Conservation (phyloP, 2,113 vertebrate genomes). For the Cardinalis cardinalis region DNA sequence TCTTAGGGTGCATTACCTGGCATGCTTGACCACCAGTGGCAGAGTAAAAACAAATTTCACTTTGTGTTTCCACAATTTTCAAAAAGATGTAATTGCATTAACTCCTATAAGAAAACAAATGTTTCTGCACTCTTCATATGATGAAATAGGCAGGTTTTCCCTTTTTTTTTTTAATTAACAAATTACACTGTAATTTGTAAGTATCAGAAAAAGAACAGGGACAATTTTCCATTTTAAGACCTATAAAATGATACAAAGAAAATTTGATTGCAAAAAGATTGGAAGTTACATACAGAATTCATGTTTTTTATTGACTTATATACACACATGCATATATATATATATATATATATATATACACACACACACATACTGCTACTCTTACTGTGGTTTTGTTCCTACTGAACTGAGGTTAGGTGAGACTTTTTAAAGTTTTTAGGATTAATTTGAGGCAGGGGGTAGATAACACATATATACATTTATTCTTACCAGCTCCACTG, state of each 20-base stretch:
- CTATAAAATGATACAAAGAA: background rate
- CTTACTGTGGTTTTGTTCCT: background rate
- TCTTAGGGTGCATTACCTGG: background rate
- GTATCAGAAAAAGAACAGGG: background rate
- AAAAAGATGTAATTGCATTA: background rate
- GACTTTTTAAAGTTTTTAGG: too few species aligned
- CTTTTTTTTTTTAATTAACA: background rate
- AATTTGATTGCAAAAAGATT: background rate
- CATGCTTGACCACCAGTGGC: background rate
- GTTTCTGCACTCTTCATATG: background rate
- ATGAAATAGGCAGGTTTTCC: background rate
- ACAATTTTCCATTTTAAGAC: background rate
- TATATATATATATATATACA: too few species aligned
- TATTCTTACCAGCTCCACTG: background rate
- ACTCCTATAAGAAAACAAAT: background rate
- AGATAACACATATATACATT: background rate
- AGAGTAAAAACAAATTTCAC: background rate
- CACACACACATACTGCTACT: rapidly evolving
- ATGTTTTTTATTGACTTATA: background rate
- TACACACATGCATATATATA: rapidly evolving
- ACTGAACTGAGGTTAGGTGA: background rate
- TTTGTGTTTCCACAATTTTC: background rate
- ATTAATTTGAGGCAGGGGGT: background rate
- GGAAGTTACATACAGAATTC: background rate
- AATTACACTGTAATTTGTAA: background rate